These are phyloP conservation scores for Rhinichthys klamathensis DNA, from an alignment of 2,113 vertebrate genomes.

Conservation along the genomic window DNA sequence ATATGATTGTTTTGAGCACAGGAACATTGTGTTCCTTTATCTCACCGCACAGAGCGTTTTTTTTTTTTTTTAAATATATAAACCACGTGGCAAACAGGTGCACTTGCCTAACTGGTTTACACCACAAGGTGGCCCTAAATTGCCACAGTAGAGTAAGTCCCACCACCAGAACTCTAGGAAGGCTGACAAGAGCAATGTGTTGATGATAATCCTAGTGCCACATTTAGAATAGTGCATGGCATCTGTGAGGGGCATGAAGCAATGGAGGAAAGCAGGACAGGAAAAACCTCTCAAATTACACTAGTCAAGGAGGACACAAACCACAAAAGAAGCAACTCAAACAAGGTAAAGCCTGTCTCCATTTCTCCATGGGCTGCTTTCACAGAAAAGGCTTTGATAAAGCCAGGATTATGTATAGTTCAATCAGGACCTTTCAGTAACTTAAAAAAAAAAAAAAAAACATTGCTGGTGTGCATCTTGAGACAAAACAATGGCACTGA, in stretches of 20 bases:
- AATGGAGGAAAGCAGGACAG: neutral
- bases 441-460: too few species aligned
- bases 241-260: conserved; percentile 49
- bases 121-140: conserved; percentile 59
- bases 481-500: too few species aligned
- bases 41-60: neutral
- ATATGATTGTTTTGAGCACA: conserved; percentile 1
- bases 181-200: conserved; percentile 57
- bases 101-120: neutral
- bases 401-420: too few species aligned
- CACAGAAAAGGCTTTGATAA: too few species aligned
- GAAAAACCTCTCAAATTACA: conserved; percentile 51
- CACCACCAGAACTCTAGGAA: conserved; percentile 29
- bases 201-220: conserved; percentile 62
- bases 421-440: too few species aligned
- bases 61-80: too few species aligned
- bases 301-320: conserved; percentile 1
- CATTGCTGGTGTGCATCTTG: too few species aligned
- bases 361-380: neutral
- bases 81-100: conserved; percentile 26
- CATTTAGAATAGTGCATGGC: conserved; percentile 63
- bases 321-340: neutral
- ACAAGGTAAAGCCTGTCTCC: neutral
- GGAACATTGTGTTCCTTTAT: conserved; percentile 39
- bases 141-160: neutral